phyloP scores from a whole-genome alignment of 2,113 vertebrate species.

The Drymodes brunneopygia region DNA sequence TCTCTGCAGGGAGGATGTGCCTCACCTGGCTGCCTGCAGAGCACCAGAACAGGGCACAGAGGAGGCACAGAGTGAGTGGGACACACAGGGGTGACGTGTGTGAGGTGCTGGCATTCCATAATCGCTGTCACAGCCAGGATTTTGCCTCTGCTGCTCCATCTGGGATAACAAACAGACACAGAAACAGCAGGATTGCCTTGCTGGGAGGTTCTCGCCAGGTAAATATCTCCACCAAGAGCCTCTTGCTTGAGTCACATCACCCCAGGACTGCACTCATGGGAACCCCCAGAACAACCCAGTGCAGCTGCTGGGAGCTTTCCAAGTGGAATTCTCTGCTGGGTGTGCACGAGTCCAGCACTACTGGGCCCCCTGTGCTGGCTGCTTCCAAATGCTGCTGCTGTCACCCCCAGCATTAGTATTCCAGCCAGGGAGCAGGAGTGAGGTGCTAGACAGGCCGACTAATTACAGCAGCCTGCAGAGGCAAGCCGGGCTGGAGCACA shows the following conservation, averaged over 20 bases:
- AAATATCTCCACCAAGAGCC: background rate
- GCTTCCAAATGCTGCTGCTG: background rate
- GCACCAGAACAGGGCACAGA: background rate
- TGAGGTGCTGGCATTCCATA: background rate
- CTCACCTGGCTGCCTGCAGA: background rate
- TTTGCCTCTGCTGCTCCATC: background rate
- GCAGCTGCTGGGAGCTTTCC: background rate
- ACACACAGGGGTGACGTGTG: accelerated
- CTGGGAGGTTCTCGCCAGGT: background rate
- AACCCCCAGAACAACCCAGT: accelerated
- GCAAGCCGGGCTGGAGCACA: background rate
- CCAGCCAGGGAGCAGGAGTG: background rate
- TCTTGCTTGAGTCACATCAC: accelerated
- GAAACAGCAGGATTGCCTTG: background rate
- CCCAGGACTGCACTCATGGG: accelerated
- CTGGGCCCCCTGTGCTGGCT: background rate
- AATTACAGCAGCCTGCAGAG: constrained; percentile 42
- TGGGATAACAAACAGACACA: accelerated
- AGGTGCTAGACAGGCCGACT: background rate
- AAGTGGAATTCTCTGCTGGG: background rate
- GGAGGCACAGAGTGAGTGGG: background rate
- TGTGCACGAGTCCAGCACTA: background rate
- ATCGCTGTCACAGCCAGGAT: accelerated
- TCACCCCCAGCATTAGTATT: constrained; percentile 17
- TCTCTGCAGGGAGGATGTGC: background rate